These are phyloP conservation scores for Himalopsyche anomala DNA, from an alignment of 2,888 invertebrate species.

Conservation along the genomic window DNA sequence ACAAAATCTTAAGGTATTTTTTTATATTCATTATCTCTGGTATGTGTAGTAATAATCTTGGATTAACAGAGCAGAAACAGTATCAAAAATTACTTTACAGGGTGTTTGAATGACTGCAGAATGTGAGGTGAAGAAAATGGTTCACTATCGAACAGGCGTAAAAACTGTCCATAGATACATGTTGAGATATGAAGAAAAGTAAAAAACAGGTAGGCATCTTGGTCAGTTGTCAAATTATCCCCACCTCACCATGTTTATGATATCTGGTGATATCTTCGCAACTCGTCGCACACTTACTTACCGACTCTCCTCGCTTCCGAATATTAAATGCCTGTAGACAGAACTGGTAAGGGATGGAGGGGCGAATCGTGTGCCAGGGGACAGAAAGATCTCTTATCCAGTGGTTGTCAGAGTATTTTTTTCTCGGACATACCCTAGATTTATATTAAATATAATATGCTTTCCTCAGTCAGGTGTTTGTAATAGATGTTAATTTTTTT, in stretches of 20 bases:
- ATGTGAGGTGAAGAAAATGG: too few species aligned
- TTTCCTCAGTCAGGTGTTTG: too few species aligned
- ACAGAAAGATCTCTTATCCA: constrained; percentile 6
- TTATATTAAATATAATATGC: too few species aligned
- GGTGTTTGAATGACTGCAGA: too few species aligned
- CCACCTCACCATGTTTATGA: not conserved
- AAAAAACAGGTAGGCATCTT: not conserved
- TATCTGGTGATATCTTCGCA: constrained; percentile 21
- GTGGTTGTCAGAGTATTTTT: not conserved
- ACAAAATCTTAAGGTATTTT: too few species aligned
- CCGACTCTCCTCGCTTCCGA: constrained; percentile 15
- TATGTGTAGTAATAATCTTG: too few species aligned
- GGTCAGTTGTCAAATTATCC: not conserved
- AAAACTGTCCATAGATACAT: not conserved
- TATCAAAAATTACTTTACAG: too few species aligned
- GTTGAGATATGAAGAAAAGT: not conserved
- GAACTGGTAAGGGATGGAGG: constrained; percentile 2
- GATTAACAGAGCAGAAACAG: too few species aligned
- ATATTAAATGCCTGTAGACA: constrained; percentile 29
- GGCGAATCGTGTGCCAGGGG: not conserved
- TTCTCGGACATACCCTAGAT: not conserved
- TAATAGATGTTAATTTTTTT: too few species aligned
- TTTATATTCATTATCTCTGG: too few species aligned
- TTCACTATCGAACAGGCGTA: too few species aligned
- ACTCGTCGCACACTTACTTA: constrained; percentile 17